phyloP scores from a whole-genome alignment of 2,113 vertebrate genomes.

The Mellivora capensis region DNA sequence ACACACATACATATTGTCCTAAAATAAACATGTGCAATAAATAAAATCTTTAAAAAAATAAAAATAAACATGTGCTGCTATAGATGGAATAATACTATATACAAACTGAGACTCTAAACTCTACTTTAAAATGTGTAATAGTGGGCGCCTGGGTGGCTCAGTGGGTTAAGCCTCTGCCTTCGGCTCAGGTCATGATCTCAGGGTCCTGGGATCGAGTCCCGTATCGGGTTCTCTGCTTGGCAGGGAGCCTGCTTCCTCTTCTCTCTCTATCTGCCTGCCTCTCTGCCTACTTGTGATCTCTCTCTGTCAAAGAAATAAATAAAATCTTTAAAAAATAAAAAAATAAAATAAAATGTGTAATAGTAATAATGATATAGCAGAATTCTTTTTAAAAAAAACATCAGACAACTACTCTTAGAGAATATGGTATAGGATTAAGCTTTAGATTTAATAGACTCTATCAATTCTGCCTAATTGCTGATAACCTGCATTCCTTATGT shows the following conservation, averaged over 20 bases:
- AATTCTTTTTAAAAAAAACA: conserved; percentile 41
- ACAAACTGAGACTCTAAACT: not conserved
- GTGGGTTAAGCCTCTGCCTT: too few relatives aligned
- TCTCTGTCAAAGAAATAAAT: too few relatives aligned
- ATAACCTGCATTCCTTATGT: not conserved
- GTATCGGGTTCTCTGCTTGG: too few relatives aligned
- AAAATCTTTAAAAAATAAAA: too few relatives aligned
- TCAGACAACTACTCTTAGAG: not conserved
- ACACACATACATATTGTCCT: not conserved
- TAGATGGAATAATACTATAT: not conserved
- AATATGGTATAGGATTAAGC: not conserved
- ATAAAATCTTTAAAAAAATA: too few relatives aligned
- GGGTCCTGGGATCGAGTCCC: too few relatives aligned
- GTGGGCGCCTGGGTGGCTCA: too few relatives aligned
- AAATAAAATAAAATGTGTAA: not conserved
- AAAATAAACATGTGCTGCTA: not conserved
- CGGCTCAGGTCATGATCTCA: too few relatives aligned
- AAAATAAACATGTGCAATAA: not conserved
- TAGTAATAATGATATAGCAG: not conserved
- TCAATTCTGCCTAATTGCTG: not conserved
- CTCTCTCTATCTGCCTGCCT: too few relatives aligned
- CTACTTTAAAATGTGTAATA: not conserved
- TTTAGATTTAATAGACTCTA: conserved; percentile 26
- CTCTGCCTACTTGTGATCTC: too few relatives aligned
- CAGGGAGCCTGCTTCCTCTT: too few relatives aligned